A percentile compares a stretch with the other conserved stretches of the same genome.
Evolutionary conservation across 2,888 invertebrate genomes (phyloP).

Genomic region (Digitonthophagus gazella): DNA sequence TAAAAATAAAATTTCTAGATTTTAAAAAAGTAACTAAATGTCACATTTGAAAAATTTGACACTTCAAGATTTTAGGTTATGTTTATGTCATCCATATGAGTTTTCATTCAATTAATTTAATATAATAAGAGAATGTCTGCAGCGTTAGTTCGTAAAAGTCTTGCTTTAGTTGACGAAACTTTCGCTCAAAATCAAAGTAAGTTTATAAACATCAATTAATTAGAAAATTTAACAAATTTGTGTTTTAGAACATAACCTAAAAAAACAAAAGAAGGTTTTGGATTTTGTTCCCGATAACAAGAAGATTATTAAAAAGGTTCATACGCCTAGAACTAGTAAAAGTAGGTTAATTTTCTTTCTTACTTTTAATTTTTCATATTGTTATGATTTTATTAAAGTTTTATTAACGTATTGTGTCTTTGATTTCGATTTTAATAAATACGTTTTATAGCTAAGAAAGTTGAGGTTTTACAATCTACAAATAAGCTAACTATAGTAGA

Average conservation of each 20-base stretch:
- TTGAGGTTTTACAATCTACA: constrained; percentile 37
- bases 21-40: too few species aligned
- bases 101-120: neutral
- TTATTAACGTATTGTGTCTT: too few species aligned
- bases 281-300: constrained; percentile 40
- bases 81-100: neutral
- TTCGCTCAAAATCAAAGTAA: constrained; percentile 22
- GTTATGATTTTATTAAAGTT: too few species aligned
- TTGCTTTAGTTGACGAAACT: constrained; percentile 43
- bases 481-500: constrained; percentile 45
- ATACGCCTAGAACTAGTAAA: constrained; percentile 36
- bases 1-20: too few species aligned
- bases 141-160: constrained; percentile 44
- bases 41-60: neutral
- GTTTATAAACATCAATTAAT: too few species aligned
- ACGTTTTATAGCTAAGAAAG: constrained; percentile 17
- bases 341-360: constrained; percentile 30
- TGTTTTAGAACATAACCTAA: constrained; percentile 30
- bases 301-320: constrained; percentile 36
- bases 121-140: constrained; percentile 41
- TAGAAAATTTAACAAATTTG: neutral
- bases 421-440: too few species aligned
- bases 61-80: neutral
- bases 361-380: neutral
- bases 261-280: constrained; percentile 36